Evolutionary conservation across 2,888 invertebrate genomes (phyloP), one percentile per base, ranked within the genome.

Genomic region (Melieria crassipennis): DNA sequence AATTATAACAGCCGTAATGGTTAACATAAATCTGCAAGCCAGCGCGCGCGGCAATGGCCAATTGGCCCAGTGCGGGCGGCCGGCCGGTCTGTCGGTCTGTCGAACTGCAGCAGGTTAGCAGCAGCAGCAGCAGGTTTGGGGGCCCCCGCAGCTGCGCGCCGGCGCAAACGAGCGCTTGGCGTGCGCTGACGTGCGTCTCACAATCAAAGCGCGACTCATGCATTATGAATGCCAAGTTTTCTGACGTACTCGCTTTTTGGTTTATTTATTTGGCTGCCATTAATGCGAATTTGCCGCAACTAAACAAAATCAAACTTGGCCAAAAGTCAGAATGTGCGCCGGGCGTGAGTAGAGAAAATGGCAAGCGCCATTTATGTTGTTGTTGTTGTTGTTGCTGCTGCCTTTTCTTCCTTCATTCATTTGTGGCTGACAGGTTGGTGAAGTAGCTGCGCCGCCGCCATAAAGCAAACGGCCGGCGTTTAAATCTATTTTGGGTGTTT

Each of bases 1-100:
- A 85, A 85, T 85, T 84, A 85, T 85, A 82, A 85, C 83, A 81
- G 81, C 80, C 81, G 82, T 81, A 84, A 81, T 82, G 81, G 85
- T 84, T 82, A 81, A 80, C 83, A 84, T 85, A 85, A 85, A 85
- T 84, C 58, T 69, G 63, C 69, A 69, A 63, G 64, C 52, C 6
- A 64, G 70, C 65, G 70, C 64, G 70, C 50, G 70, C 11, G 45
- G 60, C 5, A 30, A 43, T 61, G 46, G 55, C 55, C 64, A 42
- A 43, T 10, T 50, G 60, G 50, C 50, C 66, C 30, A 57, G 9
- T 70, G 70, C 65, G 70, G 70, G 70, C 50, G 70, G 43, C 52
- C 67, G 7, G 30, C 52, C 67, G 52, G 55, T 65, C 64, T n/a
- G 52, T 10, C 58, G 60, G 50, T 58, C 66, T 7, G 66, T 42